Conservation (phyloP, 2,797 vertebrate species). For the Parauchenoglanis punctatus region DNA sequence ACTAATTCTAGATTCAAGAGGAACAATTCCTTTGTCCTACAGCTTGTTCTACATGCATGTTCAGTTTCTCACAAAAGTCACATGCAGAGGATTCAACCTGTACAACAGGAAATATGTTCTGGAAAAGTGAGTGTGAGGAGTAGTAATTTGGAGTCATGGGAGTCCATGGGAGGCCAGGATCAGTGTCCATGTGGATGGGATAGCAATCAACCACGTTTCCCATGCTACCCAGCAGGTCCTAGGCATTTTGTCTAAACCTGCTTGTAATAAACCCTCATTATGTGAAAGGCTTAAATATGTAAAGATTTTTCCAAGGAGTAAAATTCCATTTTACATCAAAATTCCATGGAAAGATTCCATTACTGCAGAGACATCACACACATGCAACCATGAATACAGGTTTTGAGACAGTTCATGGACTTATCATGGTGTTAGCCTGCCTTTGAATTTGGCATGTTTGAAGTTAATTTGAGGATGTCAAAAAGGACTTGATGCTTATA, state of each 20-base stretch:
- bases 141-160: constrained; percentile 18
- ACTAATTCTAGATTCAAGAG: neutral
- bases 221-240: constrained; percentile 25
- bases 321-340: constrained; percentile 4
- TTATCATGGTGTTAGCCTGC: neutral
- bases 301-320: constrained; percentile 42
- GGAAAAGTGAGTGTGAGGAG: constrained; percentile 31
- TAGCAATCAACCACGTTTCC: constrained; percentile 22
- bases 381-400: constrained; percentile 18
- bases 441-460: constrained; percentile 30
- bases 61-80: neutral
- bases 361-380: constrained; percentile 37
- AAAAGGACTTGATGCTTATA: constrained; percentile 27
- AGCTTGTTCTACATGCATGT: neutral
- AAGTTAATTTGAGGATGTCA: constrained; percentile 37
- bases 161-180: constrained; percentile 21
- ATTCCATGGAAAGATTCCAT: constrained; percentile 10
- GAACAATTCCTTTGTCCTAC: neutral
- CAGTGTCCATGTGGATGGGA: constrained; percentile 25
- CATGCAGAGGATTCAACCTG: neutral
- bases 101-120: constrained; percentile 20
- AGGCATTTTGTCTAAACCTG: constrained; percentile 43
- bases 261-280: constrained; percentile 54
- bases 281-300: constrained; percentile 33
- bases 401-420: neutral